Percentiles rank a stretch among this genome's conserved stretches.
Conservation (phyloP, 2,797 vertebrate species). For the Oreonectes daqikongensis region DNA sequence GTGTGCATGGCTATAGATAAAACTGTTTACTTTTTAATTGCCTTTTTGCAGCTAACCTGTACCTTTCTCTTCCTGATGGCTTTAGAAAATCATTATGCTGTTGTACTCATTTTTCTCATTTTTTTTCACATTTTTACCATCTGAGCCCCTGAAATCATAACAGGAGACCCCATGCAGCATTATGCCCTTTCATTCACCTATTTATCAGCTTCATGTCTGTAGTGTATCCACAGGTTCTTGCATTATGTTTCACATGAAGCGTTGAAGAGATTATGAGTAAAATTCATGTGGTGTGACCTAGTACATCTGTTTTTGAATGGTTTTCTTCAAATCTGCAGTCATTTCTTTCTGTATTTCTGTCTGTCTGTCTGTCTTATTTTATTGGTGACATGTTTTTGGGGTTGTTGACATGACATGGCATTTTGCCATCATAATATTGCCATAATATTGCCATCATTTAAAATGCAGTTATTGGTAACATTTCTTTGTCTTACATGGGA, state of each 20-base stretch:
- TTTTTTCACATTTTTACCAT: conserved; percentile 10
- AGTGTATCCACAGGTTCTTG: conserved; percentile 31
- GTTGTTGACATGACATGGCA: no score
- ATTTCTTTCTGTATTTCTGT: no score
- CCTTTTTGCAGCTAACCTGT: conserved; percentile 14
- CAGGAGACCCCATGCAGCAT: conserved; percentile 16
- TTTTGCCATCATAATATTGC: no score
- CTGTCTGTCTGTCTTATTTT: no score
- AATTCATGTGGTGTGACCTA: conserved; percentile 43
- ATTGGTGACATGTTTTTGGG: no score
- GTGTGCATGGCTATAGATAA: conserved; percentile 4
- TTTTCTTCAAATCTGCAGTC: conserved; percentile 28
- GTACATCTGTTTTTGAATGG: conserved; percentile 41
- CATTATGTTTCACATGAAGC: conserved; percentile 29
- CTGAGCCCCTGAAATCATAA: conserved; percentile 23
- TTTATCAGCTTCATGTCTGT: conserved; percentile 16
- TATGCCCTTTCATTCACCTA: conserved; percentile 37
- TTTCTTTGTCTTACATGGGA: no score
- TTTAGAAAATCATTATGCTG: conserved; percentile 27
- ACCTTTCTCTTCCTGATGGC: conserved; percentile 25
- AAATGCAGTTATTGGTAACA: no score
- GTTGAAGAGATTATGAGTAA: conserved; percentile 42
- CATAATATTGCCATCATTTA: no score
- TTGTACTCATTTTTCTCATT: no score
- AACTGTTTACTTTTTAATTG: conserved; percentile 42